Conservation (phyloP, 2,888 invertebrate species). For the Drosophila quinaria region DNA sequence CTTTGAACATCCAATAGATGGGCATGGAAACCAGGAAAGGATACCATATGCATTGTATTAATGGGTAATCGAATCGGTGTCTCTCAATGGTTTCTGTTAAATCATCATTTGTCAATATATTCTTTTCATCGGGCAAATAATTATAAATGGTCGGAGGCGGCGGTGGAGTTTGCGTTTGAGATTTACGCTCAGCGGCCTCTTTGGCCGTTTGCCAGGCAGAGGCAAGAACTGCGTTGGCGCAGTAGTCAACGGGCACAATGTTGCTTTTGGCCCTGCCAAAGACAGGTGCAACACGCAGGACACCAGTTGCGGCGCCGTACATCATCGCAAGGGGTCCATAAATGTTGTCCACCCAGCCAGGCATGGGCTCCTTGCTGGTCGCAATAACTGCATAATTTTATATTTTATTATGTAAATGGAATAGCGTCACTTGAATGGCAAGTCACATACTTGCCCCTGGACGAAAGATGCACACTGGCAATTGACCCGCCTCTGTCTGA, state of each 20-base stretch:
- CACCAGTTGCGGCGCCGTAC: constrained; percentile 87
- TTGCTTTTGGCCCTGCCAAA: constrained; percentile 76
- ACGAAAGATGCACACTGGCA: constrained; percentile 89
- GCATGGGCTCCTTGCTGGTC: constrained; percentile 86
- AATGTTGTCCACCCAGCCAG: constrained; percentile 90
- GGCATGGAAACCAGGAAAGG: constrained; percentile 86
- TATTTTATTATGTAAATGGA: background rate
- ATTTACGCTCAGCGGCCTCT: background rate
- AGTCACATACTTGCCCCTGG: constrained; percentile 85
- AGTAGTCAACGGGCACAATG: constrained; percentile 86
- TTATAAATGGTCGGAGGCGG: constrained; percentile 88
- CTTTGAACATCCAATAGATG: constrained; percentile 81
- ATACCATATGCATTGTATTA: constrained; percentile 90
- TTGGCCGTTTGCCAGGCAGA: constrained; percentile 85
- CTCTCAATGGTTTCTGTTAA: constrained; percentile 84
- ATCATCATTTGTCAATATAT: constrained; percentile 92
- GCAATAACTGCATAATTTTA: constrained; percentile 63
- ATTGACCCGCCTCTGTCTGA: constrained; percentile 86
- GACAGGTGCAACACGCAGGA: constrained; percentile 86
- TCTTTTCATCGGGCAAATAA: constrained; percentile 92
- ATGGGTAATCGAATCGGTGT: constrained; percentile 85
- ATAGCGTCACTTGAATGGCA: background rate
- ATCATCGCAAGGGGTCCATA: constrained; percentile 87
- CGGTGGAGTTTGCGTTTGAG: constrained; percentile 29
- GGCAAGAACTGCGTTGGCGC: constrained; percentile 85